These are phyloP conservation scores for Scopus umbretta DNA, from an alignment of 2,113 vertebrate genomes.

Conservation along the genomic window DNA sequence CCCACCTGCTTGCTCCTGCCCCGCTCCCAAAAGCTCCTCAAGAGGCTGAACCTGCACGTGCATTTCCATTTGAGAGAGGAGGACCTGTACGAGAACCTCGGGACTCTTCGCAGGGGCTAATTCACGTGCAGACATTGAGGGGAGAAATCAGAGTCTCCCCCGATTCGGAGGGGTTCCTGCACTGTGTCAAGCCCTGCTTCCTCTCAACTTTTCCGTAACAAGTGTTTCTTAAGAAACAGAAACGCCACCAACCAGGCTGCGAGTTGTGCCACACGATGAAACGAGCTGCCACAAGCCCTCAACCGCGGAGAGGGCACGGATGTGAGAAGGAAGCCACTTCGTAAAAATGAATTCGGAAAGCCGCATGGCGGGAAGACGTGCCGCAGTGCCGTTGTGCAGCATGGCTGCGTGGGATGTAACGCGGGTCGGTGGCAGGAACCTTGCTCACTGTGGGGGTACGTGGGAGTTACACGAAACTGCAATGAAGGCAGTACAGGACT, in stretches of 20 bases:
- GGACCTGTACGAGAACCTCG: not conserved
- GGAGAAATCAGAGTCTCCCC: not conserved
- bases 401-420: fast-evolving
- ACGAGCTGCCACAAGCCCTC: not conserved
- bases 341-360: not conserved
- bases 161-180: not conserved
- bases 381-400: fast-evolving
- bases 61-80: fast-evolving
- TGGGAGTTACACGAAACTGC: fast-evolving
- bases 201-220: not conserved
- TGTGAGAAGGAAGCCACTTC: not conserved
- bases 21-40: not conserved
- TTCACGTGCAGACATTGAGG: fast-evolving
- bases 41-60: fast-evolving
- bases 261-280: not conserved
- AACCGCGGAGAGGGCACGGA: fast-evolving
- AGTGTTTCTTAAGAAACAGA: not conserved
- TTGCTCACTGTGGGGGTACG: not conserved
- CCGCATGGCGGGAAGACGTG: fast-evolving
- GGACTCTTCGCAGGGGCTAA: not conserved
- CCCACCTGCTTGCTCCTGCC: not conserved
- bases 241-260: not conserved
- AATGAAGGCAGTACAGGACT: not conserved
- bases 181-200: not conserved
- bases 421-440: fast-evolving